phyloP scores from a whole-genome alignment of 1,140 invertebrate species.

The Orius insidiosus region DNA sequence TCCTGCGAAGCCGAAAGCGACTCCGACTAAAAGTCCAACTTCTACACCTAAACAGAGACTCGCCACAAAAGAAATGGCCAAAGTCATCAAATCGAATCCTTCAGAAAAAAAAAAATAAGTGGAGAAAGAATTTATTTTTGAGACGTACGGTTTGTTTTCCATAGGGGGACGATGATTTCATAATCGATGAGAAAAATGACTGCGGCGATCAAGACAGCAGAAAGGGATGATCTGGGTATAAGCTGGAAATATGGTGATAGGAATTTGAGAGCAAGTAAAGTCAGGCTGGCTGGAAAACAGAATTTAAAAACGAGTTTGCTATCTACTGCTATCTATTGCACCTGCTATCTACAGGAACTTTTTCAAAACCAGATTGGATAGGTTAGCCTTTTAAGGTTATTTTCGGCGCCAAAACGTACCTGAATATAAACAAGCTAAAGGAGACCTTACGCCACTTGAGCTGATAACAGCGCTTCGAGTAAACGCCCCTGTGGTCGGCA shows the following conservation, averaged over 20 bases:
- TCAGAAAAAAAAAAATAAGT: slow-evolving; percentile 21
- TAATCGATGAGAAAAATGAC: slow-evolving; percentile 51
- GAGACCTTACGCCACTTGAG: slow-evolving; percentile 55
- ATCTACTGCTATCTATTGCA: too few relatives aligned
- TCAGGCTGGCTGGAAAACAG: slow-evolving; percentile 32
- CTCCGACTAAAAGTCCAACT: slow-evolving; percentile 49
- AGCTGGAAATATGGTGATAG: slow-evolving; percentile 51
- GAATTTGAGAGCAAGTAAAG: slow-evolving; percentile 40
- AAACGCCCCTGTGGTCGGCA: slow-evolving; percentile 55
- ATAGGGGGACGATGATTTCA: slow-evolving; percentile 37
- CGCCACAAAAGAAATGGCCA: slow-evolving; percentile 37
- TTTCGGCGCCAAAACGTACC: slow-evolving; percentile 24
- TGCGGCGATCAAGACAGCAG: slow-evolving; percentile 49
- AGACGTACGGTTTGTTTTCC: slow-evolving; percentile 31
- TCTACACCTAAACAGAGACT: slow-evolving; percentile 41
- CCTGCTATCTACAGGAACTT: too few relatives aligned
- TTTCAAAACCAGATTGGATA: too few relatives aligned
- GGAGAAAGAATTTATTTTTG: neutral
- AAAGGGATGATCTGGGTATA: slow-evolving; percentile 45
- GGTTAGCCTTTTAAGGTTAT: too few relatives aligned
- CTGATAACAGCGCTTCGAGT: slow-evolving; percentile 55
- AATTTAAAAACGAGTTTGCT: neutral
- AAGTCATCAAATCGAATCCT: slow-evolving; percentile 41
- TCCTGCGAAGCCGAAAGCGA: slow-evolving; percentile 36
- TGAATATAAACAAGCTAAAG: slow-evolving; percentile 47